Conservation (phyloP, 2,797 vertebrate genomes). For the Sus cebifrons region DNA sequence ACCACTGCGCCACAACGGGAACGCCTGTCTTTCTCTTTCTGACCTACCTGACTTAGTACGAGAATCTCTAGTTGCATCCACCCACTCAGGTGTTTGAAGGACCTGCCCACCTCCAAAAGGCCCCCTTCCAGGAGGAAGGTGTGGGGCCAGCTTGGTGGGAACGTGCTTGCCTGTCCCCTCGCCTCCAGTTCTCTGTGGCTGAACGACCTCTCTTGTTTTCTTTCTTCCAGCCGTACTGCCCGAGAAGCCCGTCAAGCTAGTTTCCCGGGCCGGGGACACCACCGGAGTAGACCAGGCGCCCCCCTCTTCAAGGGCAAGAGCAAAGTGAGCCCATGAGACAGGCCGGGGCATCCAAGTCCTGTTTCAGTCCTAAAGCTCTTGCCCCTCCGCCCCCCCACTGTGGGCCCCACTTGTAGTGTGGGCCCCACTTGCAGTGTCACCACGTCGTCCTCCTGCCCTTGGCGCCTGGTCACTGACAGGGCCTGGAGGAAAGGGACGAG, state of each 20-base stretch:
- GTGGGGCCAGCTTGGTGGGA: background rate
- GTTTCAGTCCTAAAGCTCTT: background rate
- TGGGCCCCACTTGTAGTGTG: too few relatives aligned
- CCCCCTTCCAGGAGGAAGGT: background rate
- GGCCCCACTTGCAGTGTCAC: rapidly evolving
- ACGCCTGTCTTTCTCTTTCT: too few relatives aligned
- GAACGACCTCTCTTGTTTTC: background rate
- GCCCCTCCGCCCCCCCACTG: too few relatives aligned
- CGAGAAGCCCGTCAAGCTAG: conserved; percentile 68
- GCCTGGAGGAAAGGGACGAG: background rate
- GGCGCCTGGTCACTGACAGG: rapidly evolving
- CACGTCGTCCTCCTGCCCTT: background rate
- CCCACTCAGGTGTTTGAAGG: background rate
- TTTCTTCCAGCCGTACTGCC: conserved; percentile 72
- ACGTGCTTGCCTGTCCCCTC: background rate
- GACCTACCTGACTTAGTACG: too few relatives aligned
- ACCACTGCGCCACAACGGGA: too few relatives aligned
- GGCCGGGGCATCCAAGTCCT: rapidly evolving
- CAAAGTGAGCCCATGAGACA: conserved; percentile 76
- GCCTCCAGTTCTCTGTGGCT: background rate
- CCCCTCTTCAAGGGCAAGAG: background rate
- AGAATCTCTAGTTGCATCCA: too few relatives aligned
- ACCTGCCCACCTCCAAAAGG: background rate
- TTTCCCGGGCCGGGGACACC: background rate
- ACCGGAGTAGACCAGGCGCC: background rate